A percentile compares a stretch with the other conserved stretches of the same genome.
Conservation (phyloP, 2,113 vertebrate species). For the Anarrhichthys ocellatus region DNA sequence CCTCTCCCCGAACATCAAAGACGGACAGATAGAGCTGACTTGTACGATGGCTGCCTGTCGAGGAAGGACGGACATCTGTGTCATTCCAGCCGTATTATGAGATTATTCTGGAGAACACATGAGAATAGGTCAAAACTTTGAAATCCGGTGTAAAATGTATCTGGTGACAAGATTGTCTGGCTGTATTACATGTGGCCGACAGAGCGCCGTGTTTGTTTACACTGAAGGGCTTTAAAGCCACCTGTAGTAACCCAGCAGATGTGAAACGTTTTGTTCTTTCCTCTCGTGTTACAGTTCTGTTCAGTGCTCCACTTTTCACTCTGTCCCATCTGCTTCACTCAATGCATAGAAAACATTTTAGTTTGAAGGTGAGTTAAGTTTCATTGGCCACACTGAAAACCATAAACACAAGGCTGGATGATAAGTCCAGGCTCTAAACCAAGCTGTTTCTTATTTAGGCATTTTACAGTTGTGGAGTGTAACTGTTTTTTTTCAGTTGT, state of each 20-base stretch:
- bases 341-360: slow-evolving; percentile 40
- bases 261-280: slow-evolving; percentile 19
- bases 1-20: slow-evolving; percentile 50
- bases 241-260: slow-evolving; percentile 46
- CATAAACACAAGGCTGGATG: slow-evolving; percentile 39
- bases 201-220: slow-evolving; percentile 36
- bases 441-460: slow-evolving; percentile 43
- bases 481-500: slow-evolving; percentile 11
- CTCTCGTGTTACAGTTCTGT: slow-evolving; percentile 27
- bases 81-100: slow-evolving; percentile 8
- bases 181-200: background rate
- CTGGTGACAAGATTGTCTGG: slow-evolving; percentile 16
- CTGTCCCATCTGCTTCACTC: slow-evolving; percentile 13
- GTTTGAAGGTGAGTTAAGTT: slow-evolving; percentile 67
- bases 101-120: slow-evolving; percentile 17
- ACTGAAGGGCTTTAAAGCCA: slow-evolving; percentile 37
- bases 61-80: slow-evolving; percentile 7
- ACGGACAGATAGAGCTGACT: background rate
- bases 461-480: slow-evolving; percentile 14
- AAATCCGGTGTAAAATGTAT: background rate
- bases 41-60: slow-evolving; percentile 21
- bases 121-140: background rate
- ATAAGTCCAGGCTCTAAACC: slow-evolving; percentile 18
- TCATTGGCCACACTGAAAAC: slow-evolving; percentile 59
- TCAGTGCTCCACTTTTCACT: slow-evolving; percentile 3